A percentile compares a stretch with the other conserved stretches of the same genome.
Evolutionary conservation across 2,797 vertebrate genomes (phyloP).

Genomic region (Aulostomus chinensis): DNA sequence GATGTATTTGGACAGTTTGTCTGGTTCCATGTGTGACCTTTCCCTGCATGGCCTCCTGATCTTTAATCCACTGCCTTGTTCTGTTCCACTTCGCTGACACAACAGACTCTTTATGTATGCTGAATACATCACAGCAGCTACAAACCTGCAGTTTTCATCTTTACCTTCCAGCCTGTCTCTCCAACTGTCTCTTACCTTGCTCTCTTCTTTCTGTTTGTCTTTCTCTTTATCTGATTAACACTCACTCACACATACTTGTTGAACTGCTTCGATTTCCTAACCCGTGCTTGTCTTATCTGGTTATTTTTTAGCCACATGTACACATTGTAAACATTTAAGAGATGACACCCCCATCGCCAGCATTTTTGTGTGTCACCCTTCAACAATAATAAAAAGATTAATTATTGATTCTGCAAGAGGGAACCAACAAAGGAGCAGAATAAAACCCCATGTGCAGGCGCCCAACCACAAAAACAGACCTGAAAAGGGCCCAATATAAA

Average conservation of each 20-base stretch:
- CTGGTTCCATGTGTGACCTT: conserved; percentile 38
- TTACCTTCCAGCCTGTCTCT: conserved; percentile 8
- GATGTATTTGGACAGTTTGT: conserved; percentile 53
- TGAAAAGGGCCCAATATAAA: too few relatives aligned
- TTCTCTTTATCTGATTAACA: conserved; percentile 17
- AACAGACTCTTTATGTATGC: conserved; percentile 25
- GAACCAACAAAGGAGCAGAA: too few relatives aligned
- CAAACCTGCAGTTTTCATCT: conserved; percentile 8
- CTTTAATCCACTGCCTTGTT: conserved; percentile 60
- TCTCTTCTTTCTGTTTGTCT: conserved; percentile 29
- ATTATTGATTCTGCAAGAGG: conserved; percentile 30
- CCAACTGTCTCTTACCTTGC: conserved; percentile 13
- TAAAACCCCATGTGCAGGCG: too few relatives aligned
- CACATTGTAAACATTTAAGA: conserved; percentile 18
- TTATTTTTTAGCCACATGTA: conserved; percentile 41
- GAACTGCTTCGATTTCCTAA: conserved; percentile 10
- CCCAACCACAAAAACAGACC: too few relatives aligned
- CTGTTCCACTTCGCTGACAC: conserved; percentile 41
- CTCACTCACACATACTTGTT: conserved; percentile 16
- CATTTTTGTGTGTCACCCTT: conserved; percentile 13
- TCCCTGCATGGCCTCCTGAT: conserved; percentile 46
- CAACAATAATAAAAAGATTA: conserved; percentile 24
- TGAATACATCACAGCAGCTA: conserved; percentile 24
- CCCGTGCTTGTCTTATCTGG: conserved; percentile 34
- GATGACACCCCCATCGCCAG: conserved; percentile 4